Base-by-base conservation (phyloP, 2,797 vertebrate genomes). In the Acrocephalus scirpaceus region DNA sequence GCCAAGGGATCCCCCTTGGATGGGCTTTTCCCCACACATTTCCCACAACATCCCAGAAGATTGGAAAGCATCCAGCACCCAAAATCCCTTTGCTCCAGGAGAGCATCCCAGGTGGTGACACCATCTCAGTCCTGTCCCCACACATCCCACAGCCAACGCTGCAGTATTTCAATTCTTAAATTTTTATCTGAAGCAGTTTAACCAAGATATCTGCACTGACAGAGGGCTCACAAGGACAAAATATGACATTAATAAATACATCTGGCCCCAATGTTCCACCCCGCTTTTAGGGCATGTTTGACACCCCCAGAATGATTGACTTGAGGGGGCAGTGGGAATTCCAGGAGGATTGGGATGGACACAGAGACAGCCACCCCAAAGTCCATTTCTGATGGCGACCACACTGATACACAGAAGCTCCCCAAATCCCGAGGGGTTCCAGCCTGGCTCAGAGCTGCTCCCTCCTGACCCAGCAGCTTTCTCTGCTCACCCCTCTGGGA, bases 201-300 rank as follows among this genome's bases (percentile, higher is more conserved):
- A 38, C 36, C 13, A 27, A 79, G 22, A 2, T 4, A 10, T 1
- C 32, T 7, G 30, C 21, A 58, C 50, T 47, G 72, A 10, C 9
- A 53, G 51, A 56, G 23, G 40, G 22, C n/a, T 85, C 0, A 0
- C 47, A 51, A 71, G n/a, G 45, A n/a, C 12, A 5, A 66, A 51
- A 25, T 2, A 40, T 2, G 0, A 23, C 8, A 9, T 9, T 14
- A 38, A 36, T 47, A 69, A 78, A 58, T 17, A 36, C 0, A 1
- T 5, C 5, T 0, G 18, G 58, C n/a, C n/a, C 19, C 51, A 4
- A 10, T 30, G n/a, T 61, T 20, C 53, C 50, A 50, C 10, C 42
- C 29, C 0, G 5, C 20, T 69, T 54, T n/a, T 19, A 40, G 1
- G 58, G 36, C 6, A 0, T 3, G 7, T 16, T 5, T n/a, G 44